Evolutionary conservation across 2,888 invertebrate species (phyloP).

Genomic region (Bruchidius siliquastri): DNA sequence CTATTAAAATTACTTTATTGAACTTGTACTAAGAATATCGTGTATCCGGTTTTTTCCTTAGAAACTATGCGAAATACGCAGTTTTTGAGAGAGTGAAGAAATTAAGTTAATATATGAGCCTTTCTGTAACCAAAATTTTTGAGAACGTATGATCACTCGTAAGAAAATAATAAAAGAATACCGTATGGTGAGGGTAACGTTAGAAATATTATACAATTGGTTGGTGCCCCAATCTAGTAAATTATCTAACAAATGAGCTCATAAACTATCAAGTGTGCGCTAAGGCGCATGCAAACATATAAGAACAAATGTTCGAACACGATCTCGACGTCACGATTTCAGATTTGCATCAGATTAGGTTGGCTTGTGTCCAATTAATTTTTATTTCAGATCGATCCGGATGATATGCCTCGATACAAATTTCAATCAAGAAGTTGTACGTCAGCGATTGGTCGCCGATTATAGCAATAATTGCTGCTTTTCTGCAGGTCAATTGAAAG

Average conservation of each 20-base stretch:
- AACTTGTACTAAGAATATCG: no score
- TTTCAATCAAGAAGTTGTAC: background rate
- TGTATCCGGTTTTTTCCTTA: no score
- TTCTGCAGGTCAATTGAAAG: background rate
- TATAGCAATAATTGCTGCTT: background rate
- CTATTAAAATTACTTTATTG: no score
- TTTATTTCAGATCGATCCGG: background rate
- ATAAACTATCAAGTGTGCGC: background rate
- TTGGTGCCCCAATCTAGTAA: background rate
- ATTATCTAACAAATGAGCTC: background rate
- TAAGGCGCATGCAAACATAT: background rate
- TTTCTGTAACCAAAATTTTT: no score
- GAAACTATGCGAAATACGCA: no score
- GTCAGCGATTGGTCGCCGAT: background rate
- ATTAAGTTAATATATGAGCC: no score
- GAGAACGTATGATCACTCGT: no score
- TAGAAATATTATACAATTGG: no score
- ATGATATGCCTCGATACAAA: background rate
- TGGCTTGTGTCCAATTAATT: background rate
- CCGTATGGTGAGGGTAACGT: no score
- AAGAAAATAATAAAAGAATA: no score
- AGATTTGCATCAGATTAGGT: background rate
- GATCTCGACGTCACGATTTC: background rate
- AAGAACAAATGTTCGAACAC: background rate
- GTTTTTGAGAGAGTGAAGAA: no score